phyloP scores from a whole-genome alignment of 2,888 invertebrate species.

The Machimus rusticus region DNA sequence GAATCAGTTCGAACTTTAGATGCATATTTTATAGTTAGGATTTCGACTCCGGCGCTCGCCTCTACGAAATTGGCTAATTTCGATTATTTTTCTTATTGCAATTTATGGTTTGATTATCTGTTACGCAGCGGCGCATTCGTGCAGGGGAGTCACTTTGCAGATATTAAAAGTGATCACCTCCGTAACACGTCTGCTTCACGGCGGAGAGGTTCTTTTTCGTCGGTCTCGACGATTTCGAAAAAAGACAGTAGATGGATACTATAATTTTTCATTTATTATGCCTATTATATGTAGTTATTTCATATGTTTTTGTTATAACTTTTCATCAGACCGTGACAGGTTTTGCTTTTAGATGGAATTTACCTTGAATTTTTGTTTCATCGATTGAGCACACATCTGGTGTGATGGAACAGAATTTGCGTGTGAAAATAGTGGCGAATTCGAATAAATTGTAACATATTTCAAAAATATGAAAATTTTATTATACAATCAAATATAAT shows the following conservation, averaged over 20 bases:
- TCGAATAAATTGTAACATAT: neutral
- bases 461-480: neutral
- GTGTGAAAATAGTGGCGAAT: neutral
- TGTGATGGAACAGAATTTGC: neutral
- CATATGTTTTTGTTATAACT: neutral
- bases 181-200: neutral
- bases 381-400: neutral
- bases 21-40: neutral
- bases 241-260: neutral
- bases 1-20: neutral
- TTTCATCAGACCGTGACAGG: neutral
- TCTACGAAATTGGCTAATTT: neutral
- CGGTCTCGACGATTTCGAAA: neutral
- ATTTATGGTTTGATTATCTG: neutral
- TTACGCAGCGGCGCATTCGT: neutral
- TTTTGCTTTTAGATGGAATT: neutral
- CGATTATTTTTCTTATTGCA: neutral
- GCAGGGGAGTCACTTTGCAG: neutral
- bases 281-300: neutral
- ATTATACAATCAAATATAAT: neutral
- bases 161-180: neutral
- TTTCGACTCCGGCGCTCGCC: neutral
- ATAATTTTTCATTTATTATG: neutral
- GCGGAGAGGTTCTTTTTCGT: neutral
- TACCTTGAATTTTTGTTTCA: neutral